Base-by-base conservation (phyloP, 2,797 vertebrate genomes). In the Antrozous pallidus region DNA sequence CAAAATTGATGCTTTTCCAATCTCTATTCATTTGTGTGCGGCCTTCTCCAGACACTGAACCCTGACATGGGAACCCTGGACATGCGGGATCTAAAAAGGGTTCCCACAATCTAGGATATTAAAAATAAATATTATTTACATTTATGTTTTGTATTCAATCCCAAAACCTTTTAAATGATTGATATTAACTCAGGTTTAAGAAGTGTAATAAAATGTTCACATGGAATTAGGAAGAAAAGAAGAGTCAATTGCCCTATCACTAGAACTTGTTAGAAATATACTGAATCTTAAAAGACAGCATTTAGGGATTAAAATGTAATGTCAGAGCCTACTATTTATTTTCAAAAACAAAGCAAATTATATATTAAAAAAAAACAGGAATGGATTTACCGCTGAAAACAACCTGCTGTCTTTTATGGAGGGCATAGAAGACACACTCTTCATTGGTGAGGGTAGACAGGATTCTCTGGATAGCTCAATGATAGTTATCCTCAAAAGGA, bases 91-190 rank as follows among this genome's bases (percentile, higher is more conserved):
- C n/a, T n/a, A n/a, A n/a, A n/a, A n/a, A n/a, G n/a, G n/a, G n/a
- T n/a, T n/a, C n/a, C n/a, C n/a, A n/a, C n/a, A n/a, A n/a, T n/a
- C n/a, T 51, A 67, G 16, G 36, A 31, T 5, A 65, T 93, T 87
- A 91, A 92, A 93, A 69, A 87, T 49, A 58, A 5, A 83, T 45
- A 33, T 49, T 81, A 22, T 91, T 92, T 93, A 26, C 89, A 73
- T 67, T 67, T 86, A 58, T 73, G 54, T 70, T 75, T 92, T 88
- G 10, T 42, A 88, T 82, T 80, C n/a, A 90, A 58, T 31, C 16
- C 31, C 26, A 47, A 82, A 88, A 91, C 9, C 0, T 5, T 93
- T 75, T 38, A 87, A 83, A 49, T 56, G 26, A 90, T 12, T 5
- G 9, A 31, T 58, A 79, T 82, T 61, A 85, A 85, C n/a, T 92